Percentiles rank a stretch among this genome's conserved stretches.
phyloP scores from a whole-genome alignment of 2,113 vertebrate genomes.

The Carlito syrichta region DNA sequence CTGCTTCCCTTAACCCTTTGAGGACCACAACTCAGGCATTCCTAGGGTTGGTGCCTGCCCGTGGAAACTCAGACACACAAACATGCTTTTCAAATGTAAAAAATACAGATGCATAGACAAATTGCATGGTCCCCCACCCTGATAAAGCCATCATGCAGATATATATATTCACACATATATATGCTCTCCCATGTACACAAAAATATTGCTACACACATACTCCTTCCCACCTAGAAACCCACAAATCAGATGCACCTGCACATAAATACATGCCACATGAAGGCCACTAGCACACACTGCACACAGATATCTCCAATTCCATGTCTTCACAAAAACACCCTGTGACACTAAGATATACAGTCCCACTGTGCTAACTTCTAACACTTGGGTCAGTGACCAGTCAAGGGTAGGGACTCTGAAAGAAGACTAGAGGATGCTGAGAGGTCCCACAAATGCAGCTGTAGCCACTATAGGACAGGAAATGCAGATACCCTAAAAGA shows the following conservation, averaged over 20 bases:
- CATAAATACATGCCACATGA: background rate
- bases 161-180: background rate
- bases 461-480: background rate
- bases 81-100: background rate
- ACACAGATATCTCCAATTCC: background rate
- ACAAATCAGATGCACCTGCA: background rate
- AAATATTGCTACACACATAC: background rate
- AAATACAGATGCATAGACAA: background rate
- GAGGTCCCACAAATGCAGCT: background rate
- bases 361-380: background rate
- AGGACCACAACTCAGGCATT: slow-evolving; percentile 74
- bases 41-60: slow-evolving; percentile 57
- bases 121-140: background rate
- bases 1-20: slow-evolving; percentile 81
- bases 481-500: background rate
- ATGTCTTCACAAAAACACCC: background rate
- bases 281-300: background rate
- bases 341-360: background rate
- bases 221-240: background rate
- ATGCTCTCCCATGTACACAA: background rate
- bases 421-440: background rate
- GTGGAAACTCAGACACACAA: slow-evolving; percentile 48
- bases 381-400: background rate
- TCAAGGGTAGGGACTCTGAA: background rate
- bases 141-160: background rate